Base-by-base conservation (phyloP, 2,113 vertebrate genomes). In the Sinocyclocheilus rhinocerous region DNA sequence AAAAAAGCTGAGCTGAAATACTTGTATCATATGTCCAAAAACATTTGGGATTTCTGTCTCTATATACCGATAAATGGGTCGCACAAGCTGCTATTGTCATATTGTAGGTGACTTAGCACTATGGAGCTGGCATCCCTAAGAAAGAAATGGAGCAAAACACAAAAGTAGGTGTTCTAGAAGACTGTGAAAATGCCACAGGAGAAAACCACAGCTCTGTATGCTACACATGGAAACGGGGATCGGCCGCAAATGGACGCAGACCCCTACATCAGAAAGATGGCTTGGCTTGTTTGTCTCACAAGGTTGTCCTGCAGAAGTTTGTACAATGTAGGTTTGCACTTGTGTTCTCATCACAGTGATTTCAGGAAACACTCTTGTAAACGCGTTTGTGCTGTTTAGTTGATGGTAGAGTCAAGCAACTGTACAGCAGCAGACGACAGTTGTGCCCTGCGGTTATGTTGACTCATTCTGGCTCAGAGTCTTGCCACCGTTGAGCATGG, bases 401-500 rank as follows among this genome's bases (percentile, higher is more conserved):
- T 39, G 61, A 70, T 76, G 70, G 16, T 85, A 26, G 73, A 48
- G 79, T 84, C 78, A 78, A 24, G 42, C 65, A 84, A 69, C 48
- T 22, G 63, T 82, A 63, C 77, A 78, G 76, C 76, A 57, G 76
- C 50, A 57, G 76, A 50, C 29, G 26, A 29, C 29, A 65, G 76
- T 29, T 57, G 15, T 78, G 76, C 50, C 50, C 89, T 85, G 95
- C 95, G 95, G 97, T 96, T 98, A 99, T 95, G 97, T 98, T 78
- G 97, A 97, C 94, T 98, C 97, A 0, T 98, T 95, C 90, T 98
- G 97, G 94, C 97, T 99, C 92, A 97, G 95, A 72, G 97, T 95
- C 95, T 99, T 99, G 88, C 97, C 97, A 48, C 98, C 98, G 2
- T 99, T 99, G 87, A 99, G 94, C 86, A 99, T 94, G 57, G 97